Evolutionary conservation across 2,888 invertebrate species (phyloP).

Genomic region (Thalpophila matura): DNA sequence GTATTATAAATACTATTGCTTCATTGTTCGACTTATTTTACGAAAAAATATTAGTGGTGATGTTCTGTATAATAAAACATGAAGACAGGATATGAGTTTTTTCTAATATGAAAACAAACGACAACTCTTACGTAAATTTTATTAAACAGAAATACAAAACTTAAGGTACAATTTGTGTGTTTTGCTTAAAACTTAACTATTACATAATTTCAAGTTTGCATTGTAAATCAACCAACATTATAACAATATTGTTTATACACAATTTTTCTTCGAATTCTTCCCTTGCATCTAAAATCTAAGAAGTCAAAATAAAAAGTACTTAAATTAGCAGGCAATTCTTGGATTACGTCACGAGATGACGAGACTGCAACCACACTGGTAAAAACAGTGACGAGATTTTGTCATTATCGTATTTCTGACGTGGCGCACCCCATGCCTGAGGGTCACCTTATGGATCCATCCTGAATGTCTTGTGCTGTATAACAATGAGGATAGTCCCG

Average conservation of each 20-base stretch:
- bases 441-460: no score
- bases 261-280: background rate
- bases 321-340: background rate
- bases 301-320: background rate
- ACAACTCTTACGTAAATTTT: conserved; percentile 18
- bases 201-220: conserved; percentile 35
- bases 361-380: no score
- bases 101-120: conserved; percentile 15
- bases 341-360: no score
- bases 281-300: background rate
- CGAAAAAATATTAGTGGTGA: conserved; percentile 1
- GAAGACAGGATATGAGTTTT: background rate
- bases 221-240: conserved; percentile 30
- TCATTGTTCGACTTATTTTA: conserved; percentile 14
- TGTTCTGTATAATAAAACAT: conserved; percentile 36
- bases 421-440: no score
- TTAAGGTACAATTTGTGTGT: conserved; percentile 23
- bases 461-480: no score
- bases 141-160: conserved; percentile 34
- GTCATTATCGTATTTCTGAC: background rate
- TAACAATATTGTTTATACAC: conserved; percentile 12
- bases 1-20: conserved; percentile 6
- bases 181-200: conserved; percentile 29
- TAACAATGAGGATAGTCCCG: no score
- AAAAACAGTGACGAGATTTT: no score